Evolutionary conservation across 2,888 invertebrate species (phyloP).

Genomic region (Trissolcus brochymenae): DNA sequence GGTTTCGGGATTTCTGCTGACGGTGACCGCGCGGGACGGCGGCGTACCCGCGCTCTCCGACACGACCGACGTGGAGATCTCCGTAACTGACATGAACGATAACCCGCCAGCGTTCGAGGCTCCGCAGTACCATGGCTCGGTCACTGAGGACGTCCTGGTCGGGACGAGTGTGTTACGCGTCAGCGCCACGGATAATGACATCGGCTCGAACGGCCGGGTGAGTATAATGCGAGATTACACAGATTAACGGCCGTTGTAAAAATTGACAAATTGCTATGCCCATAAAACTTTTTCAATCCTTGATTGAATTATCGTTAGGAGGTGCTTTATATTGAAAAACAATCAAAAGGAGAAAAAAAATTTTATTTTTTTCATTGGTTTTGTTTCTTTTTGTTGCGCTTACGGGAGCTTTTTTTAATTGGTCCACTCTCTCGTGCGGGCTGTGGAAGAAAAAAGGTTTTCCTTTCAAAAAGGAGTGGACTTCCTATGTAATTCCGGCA

Average conservation of each 20-base stretch:
- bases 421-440: neutral
- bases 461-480: neutral
- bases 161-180: constrained; percentile 88
- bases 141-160: constrained; percentile 91
- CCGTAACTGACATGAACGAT: constrained; percentile 97
- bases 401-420: neutral
- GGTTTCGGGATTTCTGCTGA: constrained; percentile 86
- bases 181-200: constrained; percentile 89
- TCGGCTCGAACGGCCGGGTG: constrained; percentile 91
- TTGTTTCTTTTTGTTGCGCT: neutral
- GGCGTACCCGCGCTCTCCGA: constrained; percentile 94
- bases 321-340: neutral
- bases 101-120: constrained; percentile 93
- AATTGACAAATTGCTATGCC: constrained; percentile 28
- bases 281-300: constrained; percentile 3
- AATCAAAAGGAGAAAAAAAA: neutral
- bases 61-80: constrained; percentile 96
- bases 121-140: constrained; percentile 87
- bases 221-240: constrained; percentile 44
- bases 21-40: constrained; percentile 94
- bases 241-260: constrained; percentile 37
- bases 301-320: constrained; percentile 31
- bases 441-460: too few relatives aligned
- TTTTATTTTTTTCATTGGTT: neutral
- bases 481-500: neutral